phyloP scores from a whole-genome alignment of 2,888 invertebrate genomes.

The Dilophus febrilis region DNA sequence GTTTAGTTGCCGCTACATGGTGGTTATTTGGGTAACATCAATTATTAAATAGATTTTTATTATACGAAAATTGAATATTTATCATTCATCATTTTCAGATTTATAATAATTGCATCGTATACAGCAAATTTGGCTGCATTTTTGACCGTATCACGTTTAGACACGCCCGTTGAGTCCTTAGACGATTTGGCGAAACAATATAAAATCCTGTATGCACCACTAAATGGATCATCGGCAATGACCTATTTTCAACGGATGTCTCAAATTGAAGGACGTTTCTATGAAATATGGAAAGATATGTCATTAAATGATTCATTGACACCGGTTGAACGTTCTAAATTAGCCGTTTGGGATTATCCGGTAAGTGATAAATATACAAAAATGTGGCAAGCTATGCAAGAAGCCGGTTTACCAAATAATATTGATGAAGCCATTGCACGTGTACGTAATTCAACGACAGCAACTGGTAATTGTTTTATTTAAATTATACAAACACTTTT shows the following conservation, averaged over 20 bases:
- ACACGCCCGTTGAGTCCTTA: conserved; percentile 80
- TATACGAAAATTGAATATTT: conserved; percentile 2
- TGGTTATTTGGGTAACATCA: conserved; percentile 75
- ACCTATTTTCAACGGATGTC: conserved; percentile 94
- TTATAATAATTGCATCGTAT: conserved; percentile 96
- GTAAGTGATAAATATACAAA: conserved; percentile 97
- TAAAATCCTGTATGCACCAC: conserved; percentile 88
- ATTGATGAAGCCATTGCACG: conserved; percentile 64
- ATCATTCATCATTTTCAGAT: conserved; percentile 30
- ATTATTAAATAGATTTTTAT: conserved; percentile 1
- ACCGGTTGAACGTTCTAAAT: conserved; percentile 75
- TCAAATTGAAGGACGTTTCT: conserved; percentile 83
- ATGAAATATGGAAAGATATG: conserved; percentile 99
- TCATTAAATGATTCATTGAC: conserved; percentile 84
- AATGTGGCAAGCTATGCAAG: conserved; percentile 93
- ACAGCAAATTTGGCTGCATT: conserved; percentile 97
- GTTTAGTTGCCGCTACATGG: conserved; percentile 94
- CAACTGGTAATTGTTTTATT: conserved; percentile 30
- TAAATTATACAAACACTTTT: conserved; percentile 4
- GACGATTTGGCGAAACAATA: conserved; percentile 92
- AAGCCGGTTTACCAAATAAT: conserved; percentile 60
- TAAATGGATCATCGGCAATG: conserved; percentile 75
- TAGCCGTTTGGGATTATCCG: conserved; percentile 98
- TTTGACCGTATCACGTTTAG: conserved; percentile 81
- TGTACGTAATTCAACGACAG: conserved; percentile 47